These are phyloP conservation scores for Lithobius niger DNA, from an alignment of 1,140 invertebrate genomes.

Conservation along the genomic window DNA sequence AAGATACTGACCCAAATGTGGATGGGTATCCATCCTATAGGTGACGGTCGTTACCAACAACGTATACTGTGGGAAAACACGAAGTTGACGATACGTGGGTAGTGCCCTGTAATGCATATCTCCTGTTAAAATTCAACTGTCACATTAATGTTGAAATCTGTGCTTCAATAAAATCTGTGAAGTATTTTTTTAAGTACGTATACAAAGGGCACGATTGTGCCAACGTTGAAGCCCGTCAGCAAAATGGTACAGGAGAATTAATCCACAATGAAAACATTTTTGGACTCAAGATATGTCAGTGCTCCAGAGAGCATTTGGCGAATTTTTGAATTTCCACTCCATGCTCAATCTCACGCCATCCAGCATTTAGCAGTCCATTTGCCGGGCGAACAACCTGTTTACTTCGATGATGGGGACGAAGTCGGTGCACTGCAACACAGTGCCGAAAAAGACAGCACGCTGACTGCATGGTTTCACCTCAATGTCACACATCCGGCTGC, in stretches of 20 bases:
- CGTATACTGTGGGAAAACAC: no score
- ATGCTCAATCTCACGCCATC: slow-evolving; percentile 27
- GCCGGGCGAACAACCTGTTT: slow-evolving; percentile 29
- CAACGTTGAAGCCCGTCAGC: background rate
- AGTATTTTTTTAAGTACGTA: no score
- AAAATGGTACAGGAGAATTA: slow-evolving; percentile 20
- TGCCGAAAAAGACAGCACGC: no score
- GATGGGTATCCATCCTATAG: no score
- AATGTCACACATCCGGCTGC: no score
- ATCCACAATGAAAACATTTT: slow-evolving; percentile 21
- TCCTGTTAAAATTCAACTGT: background rate
- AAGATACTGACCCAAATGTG: no score
- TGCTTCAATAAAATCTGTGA: background rate
- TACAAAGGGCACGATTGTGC: no score
- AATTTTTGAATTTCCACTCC: slow-evolving; percentile 28
- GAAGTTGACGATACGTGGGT: no score
- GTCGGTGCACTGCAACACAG: background rate
- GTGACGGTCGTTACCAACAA: no score
- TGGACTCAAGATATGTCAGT: slow-evolving; percentile 32
- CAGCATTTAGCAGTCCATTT: slow-evolving; percentile 31
- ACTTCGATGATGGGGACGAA: slow-evolving; percentile 25
- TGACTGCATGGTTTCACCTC: no score
- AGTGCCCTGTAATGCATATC: no score
- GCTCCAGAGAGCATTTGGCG: slow-evolving; percentile 31
- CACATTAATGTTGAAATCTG: background rate